These are phyloP conservation scores for Drosophila cracens DNA, from an alignment of 2,888 invertebrate genomes.

Conservation along the genomic window DNA sequence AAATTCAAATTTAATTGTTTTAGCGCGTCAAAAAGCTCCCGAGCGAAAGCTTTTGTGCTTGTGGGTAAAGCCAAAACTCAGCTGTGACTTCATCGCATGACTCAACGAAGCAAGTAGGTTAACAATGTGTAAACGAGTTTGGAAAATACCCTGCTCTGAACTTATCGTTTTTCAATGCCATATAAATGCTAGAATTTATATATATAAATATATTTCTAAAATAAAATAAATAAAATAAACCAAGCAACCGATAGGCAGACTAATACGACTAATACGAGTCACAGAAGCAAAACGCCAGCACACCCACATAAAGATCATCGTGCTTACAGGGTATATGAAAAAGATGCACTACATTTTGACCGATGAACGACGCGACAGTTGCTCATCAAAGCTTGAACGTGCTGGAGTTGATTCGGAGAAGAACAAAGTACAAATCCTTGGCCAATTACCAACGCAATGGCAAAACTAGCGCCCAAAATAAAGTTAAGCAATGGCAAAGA, in stretches of 20 bases:
- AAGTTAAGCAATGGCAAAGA: conserved; percentile 88
- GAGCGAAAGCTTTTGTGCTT: conserved; percentile 34
- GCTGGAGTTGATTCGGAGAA: conserved; percentile 44
- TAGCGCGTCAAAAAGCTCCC: conserved; percentile 47
- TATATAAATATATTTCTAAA: not conserved
- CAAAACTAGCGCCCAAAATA: conserved; percentile 85
- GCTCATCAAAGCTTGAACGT: conserved; percentile 49
- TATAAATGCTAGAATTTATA: not conserved
- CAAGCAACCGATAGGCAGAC: not conserved
- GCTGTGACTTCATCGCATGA: conserved; percentile 46
- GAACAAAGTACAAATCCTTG: conserved; percentile 9
- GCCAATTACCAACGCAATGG: conserved; percentile 63
- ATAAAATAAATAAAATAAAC: not conserved
- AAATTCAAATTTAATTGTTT: not conserved
- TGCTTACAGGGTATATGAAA: conserved; percentile 20
- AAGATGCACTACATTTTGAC: conserved; percentile 23
- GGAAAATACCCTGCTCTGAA: conserved; percentile 12
- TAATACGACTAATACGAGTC: not conserved
- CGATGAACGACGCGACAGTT: conserved; percentile 51
- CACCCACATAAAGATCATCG: not conserved
- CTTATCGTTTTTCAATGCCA: not conserved
- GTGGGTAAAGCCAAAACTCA: conserved; percentile 29
- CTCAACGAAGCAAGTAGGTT: conserved; percentile 23
- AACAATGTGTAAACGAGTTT: not conserved
- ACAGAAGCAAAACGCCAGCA: not conserved